phyloP scores from a whole-genome alignment of 2,113 vertebrate species.

The Charina bottae region DNA sequence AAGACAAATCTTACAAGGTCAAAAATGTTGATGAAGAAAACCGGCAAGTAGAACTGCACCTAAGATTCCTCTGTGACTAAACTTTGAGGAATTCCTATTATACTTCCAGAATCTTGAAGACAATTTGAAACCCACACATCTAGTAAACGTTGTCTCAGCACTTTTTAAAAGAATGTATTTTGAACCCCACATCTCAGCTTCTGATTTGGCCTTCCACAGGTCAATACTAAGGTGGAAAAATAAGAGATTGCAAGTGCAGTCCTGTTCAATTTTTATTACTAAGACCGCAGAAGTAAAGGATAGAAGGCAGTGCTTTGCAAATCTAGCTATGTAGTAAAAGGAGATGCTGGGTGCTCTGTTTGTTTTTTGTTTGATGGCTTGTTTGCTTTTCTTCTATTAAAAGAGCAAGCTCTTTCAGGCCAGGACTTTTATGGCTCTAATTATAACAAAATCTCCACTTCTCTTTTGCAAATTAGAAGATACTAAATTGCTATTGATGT shows the following conservation, averaged over 20 bases:
- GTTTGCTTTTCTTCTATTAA: background rate
- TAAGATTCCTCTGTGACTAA: background rate
- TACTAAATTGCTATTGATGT: background rate
- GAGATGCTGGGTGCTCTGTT: fast-evolving
- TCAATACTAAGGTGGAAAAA: background rate
- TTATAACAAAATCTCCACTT: background rate
- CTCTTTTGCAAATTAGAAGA: background rate
- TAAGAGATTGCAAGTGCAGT: background rate
- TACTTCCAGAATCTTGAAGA: background rate
- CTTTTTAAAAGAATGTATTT: background rate
- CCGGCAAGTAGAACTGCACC: background rate
- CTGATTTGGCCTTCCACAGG: background rate
- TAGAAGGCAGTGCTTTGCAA: background rate
- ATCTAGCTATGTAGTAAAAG: fast-evolving
- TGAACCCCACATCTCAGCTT: background rate
- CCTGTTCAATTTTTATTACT: background rate
- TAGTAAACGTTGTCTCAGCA: background rate
- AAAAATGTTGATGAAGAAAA: background rate
- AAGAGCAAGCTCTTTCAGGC: background rate
- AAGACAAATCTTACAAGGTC: background rate
- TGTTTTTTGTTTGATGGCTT: background rate
- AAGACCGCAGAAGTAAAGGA: background rate
- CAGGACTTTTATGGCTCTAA: background rate
- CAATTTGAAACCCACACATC: background rate
- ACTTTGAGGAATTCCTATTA: background rate